phyloP scores from a whole-genome alignment of 37 sponge, comb jelly and placozoan genomes.

The Geodia barretti region DNA sequence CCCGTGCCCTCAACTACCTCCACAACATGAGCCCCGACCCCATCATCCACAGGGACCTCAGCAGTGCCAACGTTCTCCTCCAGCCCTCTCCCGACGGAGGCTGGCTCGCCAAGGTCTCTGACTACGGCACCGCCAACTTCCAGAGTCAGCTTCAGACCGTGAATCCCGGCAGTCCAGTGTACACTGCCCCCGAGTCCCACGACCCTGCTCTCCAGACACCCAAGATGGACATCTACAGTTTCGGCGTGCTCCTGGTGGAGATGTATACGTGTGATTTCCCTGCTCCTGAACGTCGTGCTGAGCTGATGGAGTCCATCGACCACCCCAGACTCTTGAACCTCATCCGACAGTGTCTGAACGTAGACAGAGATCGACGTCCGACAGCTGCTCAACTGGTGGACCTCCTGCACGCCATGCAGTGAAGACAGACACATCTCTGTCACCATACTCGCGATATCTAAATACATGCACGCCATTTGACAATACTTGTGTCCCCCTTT shows the following conservation, averaged over 20 bases:
- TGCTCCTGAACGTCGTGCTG: not conserved
- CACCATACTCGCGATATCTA: too few species aligned
- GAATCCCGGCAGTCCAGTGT: conserved; percentile 26
- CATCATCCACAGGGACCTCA: conserved; percentile 59
- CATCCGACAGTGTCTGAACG: not conserved
- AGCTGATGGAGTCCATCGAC: not conserved
- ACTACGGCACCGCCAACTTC: conserved; percentile 66
- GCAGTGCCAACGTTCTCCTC: conserved; percentile 57
- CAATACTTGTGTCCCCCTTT: too few species aligned
- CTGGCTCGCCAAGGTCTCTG: conserved; percentile 55
- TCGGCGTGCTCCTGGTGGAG: conserved; percentile 59
- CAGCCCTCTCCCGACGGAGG: not conserved
- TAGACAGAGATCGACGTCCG: not conserved
- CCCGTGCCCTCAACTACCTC: conserved; percentile 56
- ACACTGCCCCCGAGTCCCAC: conserved; percentile 56
- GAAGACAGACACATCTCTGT: too few species aligned
- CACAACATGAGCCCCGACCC: conserved; percentile 43
- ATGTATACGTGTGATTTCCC: conserved; percentile 32
- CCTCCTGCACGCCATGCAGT: too few species aligned
- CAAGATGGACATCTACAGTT: conserved; percentile 66
- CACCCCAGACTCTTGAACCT: not conserved
- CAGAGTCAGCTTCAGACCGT: conserved; percentile 7
- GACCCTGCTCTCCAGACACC: conserved; percentile 24
- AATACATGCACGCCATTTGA: too few species aligned
- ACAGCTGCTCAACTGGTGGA: too few species aligned